These are phyloP conservation scores for Bruchidius siliquastri DNA, from an alignment of 2,888 invertebrate genomes.

Conservation along the genomic window DNA sequence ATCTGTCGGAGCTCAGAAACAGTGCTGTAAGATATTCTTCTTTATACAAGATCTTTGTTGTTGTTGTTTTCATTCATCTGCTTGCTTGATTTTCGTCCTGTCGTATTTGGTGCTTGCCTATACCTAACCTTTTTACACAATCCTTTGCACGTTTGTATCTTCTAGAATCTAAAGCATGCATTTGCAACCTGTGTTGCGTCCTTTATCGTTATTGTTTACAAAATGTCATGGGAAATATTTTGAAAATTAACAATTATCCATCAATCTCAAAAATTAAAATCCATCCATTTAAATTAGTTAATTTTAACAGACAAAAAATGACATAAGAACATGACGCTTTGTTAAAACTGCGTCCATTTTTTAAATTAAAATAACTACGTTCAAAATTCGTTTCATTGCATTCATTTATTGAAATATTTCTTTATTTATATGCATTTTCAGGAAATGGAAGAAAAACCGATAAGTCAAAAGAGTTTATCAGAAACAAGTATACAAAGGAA, in stretches of 20 bases:
- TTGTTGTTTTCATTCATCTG: slow-evolving; percentile 19
- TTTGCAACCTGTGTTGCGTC: neutral
- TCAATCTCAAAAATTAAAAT: no score
- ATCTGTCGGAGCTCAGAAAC: slow-evolving; percentile 45
- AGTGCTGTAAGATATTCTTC: slow-evolving; percentile 42
- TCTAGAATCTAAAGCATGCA: slow-evolving; percentile 1
- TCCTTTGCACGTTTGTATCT: slow-evolving; percentile 10
- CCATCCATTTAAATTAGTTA: no score
- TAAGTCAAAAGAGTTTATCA: slow-evolving; percentile 40
- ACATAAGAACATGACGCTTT: neutral
- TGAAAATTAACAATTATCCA: no score
- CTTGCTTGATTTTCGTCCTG: slow-evolving; percentile 19
- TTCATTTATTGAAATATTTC: neutral
- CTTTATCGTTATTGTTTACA: neutral
- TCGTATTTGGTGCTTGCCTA: slow-evolving; percentile 3
- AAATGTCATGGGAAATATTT: no score
- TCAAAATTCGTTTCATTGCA: neutral
- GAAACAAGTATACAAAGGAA: slow-evolving; percentile 31
- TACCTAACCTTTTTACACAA: slow-evolving; percentile 7
- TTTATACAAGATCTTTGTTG: slow-evolving; percentile 15
- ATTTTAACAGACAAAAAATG: no score
- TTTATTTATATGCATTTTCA: neutral
- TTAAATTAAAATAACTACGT: neutral
- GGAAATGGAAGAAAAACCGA: slow-evolving; percentile 26
- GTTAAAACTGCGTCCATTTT: neutral